Evolutionary conservation across 2,888 invertebrate species (phyloP).

Genomic region (Galerucella nymphaeae): DNA sequence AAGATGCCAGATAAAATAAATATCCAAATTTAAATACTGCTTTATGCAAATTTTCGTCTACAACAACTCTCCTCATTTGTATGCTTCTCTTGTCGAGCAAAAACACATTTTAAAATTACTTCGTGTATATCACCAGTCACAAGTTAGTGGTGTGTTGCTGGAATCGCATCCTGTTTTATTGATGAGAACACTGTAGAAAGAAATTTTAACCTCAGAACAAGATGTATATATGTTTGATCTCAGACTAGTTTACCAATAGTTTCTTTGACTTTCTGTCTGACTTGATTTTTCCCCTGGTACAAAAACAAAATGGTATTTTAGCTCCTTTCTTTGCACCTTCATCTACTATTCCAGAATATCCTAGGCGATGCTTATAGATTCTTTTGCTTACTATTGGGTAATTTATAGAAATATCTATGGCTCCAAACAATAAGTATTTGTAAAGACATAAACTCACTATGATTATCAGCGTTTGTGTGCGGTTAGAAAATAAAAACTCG

Average conservation of each 20-base stretch:
- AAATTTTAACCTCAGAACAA: too few relatives aligned
- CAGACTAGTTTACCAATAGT: too few relatives aligned
- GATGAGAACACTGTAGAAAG: background rate
- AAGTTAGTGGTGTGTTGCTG: slow-evolving; percentile 17
- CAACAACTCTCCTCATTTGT: slow-evolving; percentile 16
- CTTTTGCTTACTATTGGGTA: too few relatives aligned
- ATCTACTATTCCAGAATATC: too few relatives aligned
- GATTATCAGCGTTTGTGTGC: slow-evolving; percentile 26
- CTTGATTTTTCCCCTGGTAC: too few relatives aligned
- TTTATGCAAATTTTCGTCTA: slow-evolving; percentile 21
- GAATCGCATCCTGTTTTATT: slow-evolving; percentile 20
- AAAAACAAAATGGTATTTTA: too few relatives aligned
- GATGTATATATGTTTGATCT: too few relatives aligned
- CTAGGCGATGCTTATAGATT: too few relatives aligned
- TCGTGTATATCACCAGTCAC: slow-evolving; percentile 9
- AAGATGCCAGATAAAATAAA: slow-evolving; percentile 20
- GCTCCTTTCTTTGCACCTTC: too few relatives aligned
- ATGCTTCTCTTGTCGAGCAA: slow-evolving; percentile 12
- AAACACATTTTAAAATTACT: slow-evolving; percentile 25
- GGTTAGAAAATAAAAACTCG: slow-evolving; percentile 36
- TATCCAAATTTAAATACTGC: slow-evolving; percentile 23
- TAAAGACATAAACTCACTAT: background rate
- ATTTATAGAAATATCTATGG: too few relatives aligned
- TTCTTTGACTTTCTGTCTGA: too few relatives aligned
- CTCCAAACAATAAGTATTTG: background rate